phyloP scores from a whole-genome alignment of 1,140 invertebrate species.

The Bemisia tabaci region DNA sequence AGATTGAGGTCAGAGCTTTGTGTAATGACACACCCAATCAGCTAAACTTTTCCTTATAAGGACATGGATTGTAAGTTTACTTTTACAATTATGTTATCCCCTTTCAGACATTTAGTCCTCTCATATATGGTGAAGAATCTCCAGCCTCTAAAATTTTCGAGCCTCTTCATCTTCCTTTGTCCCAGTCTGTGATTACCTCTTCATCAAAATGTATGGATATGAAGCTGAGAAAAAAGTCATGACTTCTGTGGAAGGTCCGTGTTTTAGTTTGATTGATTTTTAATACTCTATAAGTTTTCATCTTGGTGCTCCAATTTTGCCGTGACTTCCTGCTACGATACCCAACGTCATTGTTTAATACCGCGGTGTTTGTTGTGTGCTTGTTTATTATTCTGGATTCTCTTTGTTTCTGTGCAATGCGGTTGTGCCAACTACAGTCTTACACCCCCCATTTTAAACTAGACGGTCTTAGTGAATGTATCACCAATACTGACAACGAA shows the following conservation, averaged over 20 bases:
- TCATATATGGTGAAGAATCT: conserved; percentile 6
- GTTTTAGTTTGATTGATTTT: no score
- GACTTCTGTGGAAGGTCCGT: conserved; percentile 39
- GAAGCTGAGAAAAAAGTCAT: conserved; percentile 38
- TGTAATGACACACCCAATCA: conserved; percentile 19
- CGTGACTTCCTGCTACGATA: background rate
- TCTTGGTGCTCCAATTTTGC: conserved; percentile 33
- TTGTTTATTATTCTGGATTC: conserved; percentile 10
- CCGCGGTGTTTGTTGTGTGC: conserved; percentile 1
- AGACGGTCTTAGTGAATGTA: no score
- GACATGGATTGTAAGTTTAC: conserved; percentile 23
- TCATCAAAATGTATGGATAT: conserved; percentile 33
- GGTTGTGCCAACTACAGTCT: background rate
- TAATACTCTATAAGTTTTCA: conserved; percentile 21
- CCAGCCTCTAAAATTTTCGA: conserved; percentile 5
- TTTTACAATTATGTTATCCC: conserved; percentile 13
- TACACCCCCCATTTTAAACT: no score
- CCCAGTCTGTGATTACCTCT: conserved; percentile 1
- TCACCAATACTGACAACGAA: no score
- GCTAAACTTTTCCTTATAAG: conserved; percentile 28
- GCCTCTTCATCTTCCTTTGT: conserved; percentile 4
- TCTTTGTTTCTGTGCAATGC: conserved; percentile 4
- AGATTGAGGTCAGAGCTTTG: conserved; percentile 27
- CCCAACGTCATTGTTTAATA: background rate
- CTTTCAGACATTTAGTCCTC: conserved; percentile 15